phyloP scores from a whole-genome alignment of 35 echinoderm and acorn worm genomes.

The Ptychodera flava region DNA sequence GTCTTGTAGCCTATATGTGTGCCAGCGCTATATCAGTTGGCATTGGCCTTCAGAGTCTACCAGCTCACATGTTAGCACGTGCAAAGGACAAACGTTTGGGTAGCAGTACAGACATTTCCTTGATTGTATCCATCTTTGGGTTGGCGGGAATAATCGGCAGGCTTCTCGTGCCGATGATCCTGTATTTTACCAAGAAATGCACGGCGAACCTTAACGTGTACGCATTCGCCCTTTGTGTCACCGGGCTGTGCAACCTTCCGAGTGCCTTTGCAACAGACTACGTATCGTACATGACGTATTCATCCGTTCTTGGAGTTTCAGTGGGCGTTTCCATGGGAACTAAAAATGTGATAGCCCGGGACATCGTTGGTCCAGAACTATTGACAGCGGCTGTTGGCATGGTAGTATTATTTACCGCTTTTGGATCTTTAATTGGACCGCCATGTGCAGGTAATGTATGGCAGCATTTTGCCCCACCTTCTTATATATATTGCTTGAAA shows the following conservation, averaged over 20 bases:
- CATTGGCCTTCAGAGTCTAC: conserved; percentile 5
- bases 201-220: conserved; percentile 4
- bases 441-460: conserved; percentile 31
- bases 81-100: background rate
- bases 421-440: conserved; percentile 16
- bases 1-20: conserved; percentile 23
- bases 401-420: conserved; percentile 21
- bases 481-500: too few relatives aligned
- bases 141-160: conserved; percentile 18
- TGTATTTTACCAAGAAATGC: conserved; percentile 1
- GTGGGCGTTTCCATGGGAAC: conserved; percentile 8
- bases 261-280: conserved; percentile 4
- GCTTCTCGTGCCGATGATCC: conserved; percentile 4
- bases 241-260: background rate
- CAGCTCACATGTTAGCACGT: conserved; percentile 13
- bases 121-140: conserved; percentile 14
- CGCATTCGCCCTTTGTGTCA: conserved; percentile 1
- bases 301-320: background rate
- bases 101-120: background rate
- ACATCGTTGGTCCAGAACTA: conserved; percentile 11
- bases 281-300: background rate
- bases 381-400: conserved; percentile 20
- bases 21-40: conserved; percentile 3
- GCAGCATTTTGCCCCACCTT: too few relatives aligned
- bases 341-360: conserved; percentile 10